phyloP scores from a whole-genome alignment of 2,888 invertebrate species.

The Leptothorax acervorum region DNA sequence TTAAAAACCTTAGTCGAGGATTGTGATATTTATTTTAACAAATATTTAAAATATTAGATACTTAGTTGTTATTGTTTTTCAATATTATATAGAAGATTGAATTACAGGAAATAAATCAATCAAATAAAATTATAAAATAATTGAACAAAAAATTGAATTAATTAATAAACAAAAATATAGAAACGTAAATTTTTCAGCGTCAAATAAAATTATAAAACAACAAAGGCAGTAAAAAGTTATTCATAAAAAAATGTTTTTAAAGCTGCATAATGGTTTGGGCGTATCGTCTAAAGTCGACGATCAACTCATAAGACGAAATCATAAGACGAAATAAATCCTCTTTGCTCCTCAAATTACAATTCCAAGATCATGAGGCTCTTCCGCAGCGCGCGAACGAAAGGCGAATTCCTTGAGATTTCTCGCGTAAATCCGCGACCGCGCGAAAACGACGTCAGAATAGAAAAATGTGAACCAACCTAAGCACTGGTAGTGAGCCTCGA shows the following conservation, averaged over 20 bases:
- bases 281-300: not conserved
- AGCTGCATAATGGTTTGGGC: not conserved
- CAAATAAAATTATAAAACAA: not conserved
- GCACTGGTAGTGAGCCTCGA: slow-evolving; percentile 88
- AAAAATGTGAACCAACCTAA: slow-evolving; percentile 81
- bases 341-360: slow-evolving; percentile 17
- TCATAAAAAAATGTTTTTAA: not conserved
- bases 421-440: slow-evolving; percentile 22
- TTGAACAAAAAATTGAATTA: not conserved
- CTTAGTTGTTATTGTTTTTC: not conserved
- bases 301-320: slow-evolving; percentile 20
- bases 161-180: not conserved
- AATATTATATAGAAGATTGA: not conserved
- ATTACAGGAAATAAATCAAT: not conserved
- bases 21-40: not conserved
- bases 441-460: slow-evolving; percentile 48
- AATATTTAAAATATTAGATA: not conserved
- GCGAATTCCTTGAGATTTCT: slow-evolving; percentile 19
- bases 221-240: not conserved
- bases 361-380: slow-evolving; percentile 22
- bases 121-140: slow-evolving; percentile 19
- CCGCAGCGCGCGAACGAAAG: slow-evolving; percentile 24
- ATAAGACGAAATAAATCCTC: slow-evolving; percentile 32
- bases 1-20: not conserved
- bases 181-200: not conserved